phyloP scores from a whole-genome alignment of 2,888 invertebrate species.

The Acleris literana region DNA sequence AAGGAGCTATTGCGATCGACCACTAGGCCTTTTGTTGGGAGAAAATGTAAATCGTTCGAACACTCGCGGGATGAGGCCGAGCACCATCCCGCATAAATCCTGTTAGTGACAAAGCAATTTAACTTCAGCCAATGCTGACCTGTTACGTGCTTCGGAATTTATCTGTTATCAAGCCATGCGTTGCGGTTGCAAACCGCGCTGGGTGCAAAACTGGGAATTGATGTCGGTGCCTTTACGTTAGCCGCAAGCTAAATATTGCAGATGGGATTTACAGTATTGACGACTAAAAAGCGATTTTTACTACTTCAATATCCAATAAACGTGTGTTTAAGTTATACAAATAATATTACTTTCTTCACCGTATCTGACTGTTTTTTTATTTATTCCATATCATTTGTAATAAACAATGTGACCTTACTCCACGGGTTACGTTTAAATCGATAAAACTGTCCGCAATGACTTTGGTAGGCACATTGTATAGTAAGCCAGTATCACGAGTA shows the following conservation, averaged over 20 bases:
- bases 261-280: not conserved
- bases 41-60: slow-evolving; percentile 60
- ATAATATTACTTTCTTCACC: too few species aligned
- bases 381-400: slow-evolving; percentile 18
- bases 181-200: slow-evolving; percentile 34
- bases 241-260: slow-evolving; percentile 11
- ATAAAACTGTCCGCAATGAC: slow-evolving; percentile 33
- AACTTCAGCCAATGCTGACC: slow-evolving; percentile 58
- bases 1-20: slow-evolving; percentile 55
- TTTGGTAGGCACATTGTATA: slow-evolving; percentile 26
- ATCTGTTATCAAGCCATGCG: slow-evolving; percentile 44
- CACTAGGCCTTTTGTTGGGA: slow-evolving; percentile 53
- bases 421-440: slow-evolving; percentile 26
- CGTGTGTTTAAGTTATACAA: too few species aligned
- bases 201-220: slow-evolving; percentile 24
- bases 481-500: slow-evolving; percentile 23
- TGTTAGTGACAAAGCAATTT: slow-evolving; percentile 61
- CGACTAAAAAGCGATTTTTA: too few species aligned
- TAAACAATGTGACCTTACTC: slow-evolving; percentile 31
- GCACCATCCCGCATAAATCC: slow-evolving; percentile 48
- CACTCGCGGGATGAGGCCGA: slow-evolving; percentile 33
- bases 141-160: slow-evolving; percentile 45
- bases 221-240: slow-evolving; percentile 9
- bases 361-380: not conserved
- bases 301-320: too few species aligned